Conservation (phyloP, 2,113 vertebrate genomes). For the Epinephelus fuscoguttatus region DNA sequence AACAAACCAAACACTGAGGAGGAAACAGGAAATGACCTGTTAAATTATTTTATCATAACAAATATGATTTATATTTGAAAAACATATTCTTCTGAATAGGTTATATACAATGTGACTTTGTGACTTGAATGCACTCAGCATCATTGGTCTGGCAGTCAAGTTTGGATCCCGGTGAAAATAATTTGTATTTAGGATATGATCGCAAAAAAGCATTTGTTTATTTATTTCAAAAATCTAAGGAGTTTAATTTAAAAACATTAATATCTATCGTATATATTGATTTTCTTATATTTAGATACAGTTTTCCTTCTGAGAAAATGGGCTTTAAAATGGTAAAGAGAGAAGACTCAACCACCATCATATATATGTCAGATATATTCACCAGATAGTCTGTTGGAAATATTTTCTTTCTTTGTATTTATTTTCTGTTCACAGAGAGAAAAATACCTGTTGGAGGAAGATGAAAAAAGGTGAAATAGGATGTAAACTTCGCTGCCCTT, state of each 20-base stretch:
- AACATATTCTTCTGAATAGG: not conserved
- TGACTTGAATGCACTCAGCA: not conserved
- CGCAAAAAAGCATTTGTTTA: too few species aligned
- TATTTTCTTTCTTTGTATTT: not conserved
- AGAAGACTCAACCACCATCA: too few species aligned
- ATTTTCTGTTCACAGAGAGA: not conserved
- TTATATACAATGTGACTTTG: not conserved
- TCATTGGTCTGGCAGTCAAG: not conserved
- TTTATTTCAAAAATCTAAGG: too few species aligned
- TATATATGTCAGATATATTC: not conserved
- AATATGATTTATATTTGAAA: not conserved
- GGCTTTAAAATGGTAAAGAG: too few species aligned
- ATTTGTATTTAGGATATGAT: too few species aligned
- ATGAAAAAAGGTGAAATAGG: not conserved
- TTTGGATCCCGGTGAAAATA: not conserved
- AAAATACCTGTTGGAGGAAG: not conserved
- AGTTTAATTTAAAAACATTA: too few species aligned
- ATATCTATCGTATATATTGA: too few species aligned
- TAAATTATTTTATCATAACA: not conserved
- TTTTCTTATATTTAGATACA: too few species aligned
- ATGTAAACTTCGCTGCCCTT: conserved; percentile 30
- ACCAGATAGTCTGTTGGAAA: not conserved
- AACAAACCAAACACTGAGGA: not conserved
- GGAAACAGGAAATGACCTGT: not conserved
- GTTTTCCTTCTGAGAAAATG: too few species aligned